Base-by-base conservation (phyloP, 30 jellyfish, hydroid and myxozoan genomes). In the Catostylus mosaicus region DNA sequence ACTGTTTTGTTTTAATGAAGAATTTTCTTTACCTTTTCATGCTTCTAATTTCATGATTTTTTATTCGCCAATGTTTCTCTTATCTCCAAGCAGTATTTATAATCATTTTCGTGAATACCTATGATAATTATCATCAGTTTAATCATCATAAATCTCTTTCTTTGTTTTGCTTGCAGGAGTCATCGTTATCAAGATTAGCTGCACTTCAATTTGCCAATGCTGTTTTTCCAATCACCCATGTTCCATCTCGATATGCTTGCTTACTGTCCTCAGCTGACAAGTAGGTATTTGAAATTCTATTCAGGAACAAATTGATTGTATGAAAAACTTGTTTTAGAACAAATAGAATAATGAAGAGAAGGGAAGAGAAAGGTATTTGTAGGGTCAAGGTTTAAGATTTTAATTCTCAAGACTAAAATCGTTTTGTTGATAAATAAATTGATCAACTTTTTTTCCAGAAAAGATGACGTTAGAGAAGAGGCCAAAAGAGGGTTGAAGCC, bases 401-500 rank as follows among this genome's bases (percentile, higher is more conserved):
- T n/a, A n/a, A n/a, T n/a, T n/a, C n/a, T n/a, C n/a, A n/a, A n/a
- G n/a, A n/a, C n/a, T n/a, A n/a, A n/a, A n/a, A n/a, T n/a, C n/a
- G n/a, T n/a, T n/a, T n/a, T n/a, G n/a, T n/a, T n/a, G n/a, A n/a
- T n/a, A n/a, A n/a, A n/a, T n/a, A n/a, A n/a, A n/a, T n/a, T n/a
- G n/a, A n/a, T n/a, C n/a, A n/a, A n/a, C n/a, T n/a, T 14, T 26
- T 23, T 12, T 67, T 51, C 0, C 46, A 90, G 97, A 27, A 84
- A 84, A 62, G 97, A 90, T 70, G 96, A 84, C 45, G 93, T 90
- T 43, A 60, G 89, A 34, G 97, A 90, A 34, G 97, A 90, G 78
- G 97, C 97, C 11, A 48, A 66, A 46, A 78, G 90, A 4, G 97
- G 97, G 26, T 56, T 90, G 56, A 35, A 32, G 70, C 86, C 87